Base-by-base conservation (phyloP, 2,797 vertebrate genomes). In the Phrynocephalus vlangalii region DNA sequence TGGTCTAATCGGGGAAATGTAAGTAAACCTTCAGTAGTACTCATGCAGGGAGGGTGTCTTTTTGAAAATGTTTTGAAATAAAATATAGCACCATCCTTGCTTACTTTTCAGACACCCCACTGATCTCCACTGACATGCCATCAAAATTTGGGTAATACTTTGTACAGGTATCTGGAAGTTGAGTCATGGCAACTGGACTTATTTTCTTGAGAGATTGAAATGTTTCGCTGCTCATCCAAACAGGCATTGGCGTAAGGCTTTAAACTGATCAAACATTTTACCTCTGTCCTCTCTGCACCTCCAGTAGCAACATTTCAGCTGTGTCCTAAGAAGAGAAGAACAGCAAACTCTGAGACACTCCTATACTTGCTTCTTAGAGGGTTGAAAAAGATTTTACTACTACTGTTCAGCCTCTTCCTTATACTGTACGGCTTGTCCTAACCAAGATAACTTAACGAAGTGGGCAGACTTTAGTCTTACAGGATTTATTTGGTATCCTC, bases 31-130 rank as follows among this genome's bases (percentile, higher is more conserved):
- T 75, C 15, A 6, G 18, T 7, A 30, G 30, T 6, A 16, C 2
- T 16, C 16, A 73, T 33, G 38, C 6, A 44, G 18, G 20, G 11
- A 30, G 20, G 16, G 67, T 75, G 70, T 33, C 30, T 70, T n/a
- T 70, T 28, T 3, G 3, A 13, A 3, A 81, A 26, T 71, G 9
- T 79, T 81, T 33, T 88, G 81, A 0, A 67, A 85, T 8, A 70
- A 38, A 63, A 28, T 86, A 83, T 82, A 11, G 68, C n/a, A 56
- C 78, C 88, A 50, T 82, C 93, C 81, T 38, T 1, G 44, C 78
- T 82, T 86, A 68, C 28, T 24, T 86, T 15, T 76, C 70, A 71
- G 18, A 48, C 10, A 81, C 16, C 72, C 67, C 68, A 28, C 72
- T 52, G n/a, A 82, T 38, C 18, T 28, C 7, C 18, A 52, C n/a